phyloP scores from a whole-genome alignment of 2,113 vertebrate species.

The Crotalus viridis region DNA sequence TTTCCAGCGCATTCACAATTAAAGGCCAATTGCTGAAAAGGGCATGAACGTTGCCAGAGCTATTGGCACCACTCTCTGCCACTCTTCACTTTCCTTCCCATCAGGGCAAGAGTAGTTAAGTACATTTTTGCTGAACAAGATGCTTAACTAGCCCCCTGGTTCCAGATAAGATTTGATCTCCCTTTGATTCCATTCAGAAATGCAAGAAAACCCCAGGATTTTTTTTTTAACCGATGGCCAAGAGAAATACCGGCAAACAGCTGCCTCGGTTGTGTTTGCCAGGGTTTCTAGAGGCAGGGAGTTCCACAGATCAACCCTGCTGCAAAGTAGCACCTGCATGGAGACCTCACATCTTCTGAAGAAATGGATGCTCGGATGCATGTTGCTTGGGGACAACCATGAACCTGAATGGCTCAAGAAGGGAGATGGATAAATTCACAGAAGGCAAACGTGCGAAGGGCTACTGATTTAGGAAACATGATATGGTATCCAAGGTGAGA shows the following conservation, averaged over 20 bases:
- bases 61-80: constrained; percentile 2
- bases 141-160: not conserved
- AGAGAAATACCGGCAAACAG: not conserved
- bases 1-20: constrained; percentile 45
- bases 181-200: not conserved
- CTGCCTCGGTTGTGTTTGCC: not conserved
- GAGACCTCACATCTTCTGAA: not conserved
- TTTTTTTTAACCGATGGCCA: not conserved
- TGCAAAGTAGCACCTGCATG: not conserved
- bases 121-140: not conserved
- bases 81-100: not conserved
- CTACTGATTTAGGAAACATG: not conserved
- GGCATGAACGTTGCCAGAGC: constrained; percentile 38
- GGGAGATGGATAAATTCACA: not conserved
- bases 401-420: not conserved
- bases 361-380: not conserved
- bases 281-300: not conserved
- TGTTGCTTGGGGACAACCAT: not conserved
- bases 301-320: not conserved
- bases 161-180: not conserved
- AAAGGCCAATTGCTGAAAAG: constrained; percentile 52
- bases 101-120: not conserved
- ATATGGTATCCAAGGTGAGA: not conserved
- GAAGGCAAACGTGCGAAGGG: not conserved
- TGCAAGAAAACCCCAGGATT: not conserved